Evolutionary conservation across 1,140 invertebrate genomes (phyloP), one percentile per base, ranked within the genome.

Genomic region (Lepidurus couesii): DNA sequence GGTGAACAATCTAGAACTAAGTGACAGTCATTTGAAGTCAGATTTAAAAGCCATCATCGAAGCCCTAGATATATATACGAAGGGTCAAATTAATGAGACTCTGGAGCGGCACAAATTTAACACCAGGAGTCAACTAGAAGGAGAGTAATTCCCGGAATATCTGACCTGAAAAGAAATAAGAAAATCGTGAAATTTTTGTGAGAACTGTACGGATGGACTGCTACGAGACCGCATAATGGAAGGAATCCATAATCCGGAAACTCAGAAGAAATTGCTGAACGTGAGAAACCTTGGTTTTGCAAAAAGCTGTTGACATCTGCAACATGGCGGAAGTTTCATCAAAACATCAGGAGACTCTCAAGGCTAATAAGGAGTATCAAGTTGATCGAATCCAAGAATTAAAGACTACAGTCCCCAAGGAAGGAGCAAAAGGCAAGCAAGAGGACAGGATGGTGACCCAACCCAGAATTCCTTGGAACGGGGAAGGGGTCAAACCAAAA

Each of bases 51-150:
- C 45, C 45, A 47, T 47, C 45, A 4, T 47, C 16, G 1, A 47
- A 47, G 45, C 45, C 45, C 45, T 47, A 47, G 45, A 47, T 16
- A 4, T 16, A 47, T 47, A 47, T 47, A 1, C 45, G 45, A 47
- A 47, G 16, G 45, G 1, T 9, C 45, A 47, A 47, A 47, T 47
- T 47, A 47, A 47, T 47, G 45, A 47, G 45, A 47, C 45, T 47
- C 45, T 47, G 45, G 45, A 47, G 45, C 45, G 45, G 45, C 45
- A 47, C 45, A 47, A 47, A 47, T 47, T 47, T 47, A 47, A 47
- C 45, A 47, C 45, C 9, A 47, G 45, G 45, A 47, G 45, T 47
- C 45, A 47, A 47, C 1, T 47, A 47, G 45, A 47, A 47, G 45
- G 45, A 47, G 45, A 47, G 45, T 47, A 1, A 47, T 47, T 47